A percentile compares a stretch with the other conserved stretches of the same genome.
phyloP scores from a whole-genome alignment of 2,888 invertebrate species.

The Euphydryas editha region DNA sequence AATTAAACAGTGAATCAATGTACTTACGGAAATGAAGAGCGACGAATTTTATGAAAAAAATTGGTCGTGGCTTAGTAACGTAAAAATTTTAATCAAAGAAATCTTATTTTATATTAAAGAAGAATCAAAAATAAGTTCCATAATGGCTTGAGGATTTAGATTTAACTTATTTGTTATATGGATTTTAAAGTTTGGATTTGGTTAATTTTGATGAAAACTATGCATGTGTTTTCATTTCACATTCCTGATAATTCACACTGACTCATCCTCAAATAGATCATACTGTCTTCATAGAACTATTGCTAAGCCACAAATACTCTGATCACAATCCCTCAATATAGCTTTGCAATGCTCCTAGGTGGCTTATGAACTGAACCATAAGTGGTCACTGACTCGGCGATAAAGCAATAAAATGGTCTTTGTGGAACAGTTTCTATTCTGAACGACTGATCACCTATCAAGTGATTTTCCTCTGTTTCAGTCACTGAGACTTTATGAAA shows the following conservation, averaged over 20 bases:
- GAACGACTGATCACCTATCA: not conserved
- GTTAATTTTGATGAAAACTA: too few relatives aligned
- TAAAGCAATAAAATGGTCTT: not conserved
- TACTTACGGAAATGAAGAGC: not conserved
- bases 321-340: not conserved
- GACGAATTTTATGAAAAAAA: not conserved
- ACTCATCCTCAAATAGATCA: not conserved
- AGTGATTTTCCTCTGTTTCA: not conserved
- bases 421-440: not conserved
- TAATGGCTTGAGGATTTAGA: too few relatives aligned
- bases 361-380: not conserved
- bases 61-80: not conserved
- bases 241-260: not conserved
- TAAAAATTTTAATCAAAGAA: not conserved
- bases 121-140: too few relatives aligned
- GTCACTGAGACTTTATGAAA: not conserved
- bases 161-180: too few relatives aligned
- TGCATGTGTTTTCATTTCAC: not conserved
- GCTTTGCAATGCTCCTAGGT: not conserved
- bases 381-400: not conserved
- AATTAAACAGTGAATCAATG: not conserved
- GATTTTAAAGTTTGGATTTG: too few relatives aligned
- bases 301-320: not conserved
- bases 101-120: too few relatives aligned
- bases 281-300: conserved; percentile 1